These are phyloP conservation scores for Hybognathus amarus DNA, from an alignment of 2,797 vertebrate species.

Conservation along the genomic window DNA sequence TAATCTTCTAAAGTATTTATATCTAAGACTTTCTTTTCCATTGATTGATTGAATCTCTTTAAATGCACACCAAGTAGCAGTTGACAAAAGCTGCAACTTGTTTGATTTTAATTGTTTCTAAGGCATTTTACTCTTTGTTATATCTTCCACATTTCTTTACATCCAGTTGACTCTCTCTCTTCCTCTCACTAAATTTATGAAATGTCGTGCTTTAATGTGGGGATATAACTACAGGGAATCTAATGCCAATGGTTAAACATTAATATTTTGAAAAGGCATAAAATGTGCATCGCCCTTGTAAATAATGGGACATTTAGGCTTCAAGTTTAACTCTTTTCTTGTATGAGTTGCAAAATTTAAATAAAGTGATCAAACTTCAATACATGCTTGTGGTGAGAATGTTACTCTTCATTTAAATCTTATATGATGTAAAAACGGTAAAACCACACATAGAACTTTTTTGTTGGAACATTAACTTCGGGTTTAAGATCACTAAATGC, in stretches of 20 bases:
- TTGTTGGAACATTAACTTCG: background rate
- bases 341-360: slow-evolving; percentile 72
- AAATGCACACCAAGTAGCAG: slow-evolving; percentile 24
- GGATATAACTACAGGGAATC: slow-evolving; percentile 50
- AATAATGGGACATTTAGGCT: slow-evolving; percentile 58
- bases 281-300: slow-evolving; percentile 59
- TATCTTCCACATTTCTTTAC: slow-evolving; percentile 27
- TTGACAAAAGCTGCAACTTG: slow-evolving; percentile 4
- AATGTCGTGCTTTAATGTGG: slow-evolving; percentile 54
- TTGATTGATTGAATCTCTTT: slow-evolving; percentile 12
- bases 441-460: background rate
- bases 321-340: slow-evolving; percentile 64
- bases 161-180: slow-evolving; percentile 45
- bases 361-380: slow-evolving; percentile 72
- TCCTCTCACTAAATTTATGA: slow-evolving; percentile 46
- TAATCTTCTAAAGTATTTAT: slow-evolving; percentile 55
- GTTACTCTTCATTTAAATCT: background rate
- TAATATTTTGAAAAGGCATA: slow-evolving; percentile 59
- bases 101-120: slow-evolving; percentile 30
- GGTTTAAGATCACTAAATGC: background rate
- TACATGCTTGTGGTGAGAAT: slow-evolving; percentile 32
- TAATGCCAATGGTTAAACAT: slow-evolving; percentile 59
- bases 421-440: background rate
- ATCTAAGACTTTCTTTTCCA: slow-evolving; percentile 38
- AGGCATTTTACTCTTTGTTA: slow-evolving; percentile 3